Evolutionary conservation across 2,113 vertebrate species (phyloP).

Genomic region (Circaetus cinerascens): DNA sequence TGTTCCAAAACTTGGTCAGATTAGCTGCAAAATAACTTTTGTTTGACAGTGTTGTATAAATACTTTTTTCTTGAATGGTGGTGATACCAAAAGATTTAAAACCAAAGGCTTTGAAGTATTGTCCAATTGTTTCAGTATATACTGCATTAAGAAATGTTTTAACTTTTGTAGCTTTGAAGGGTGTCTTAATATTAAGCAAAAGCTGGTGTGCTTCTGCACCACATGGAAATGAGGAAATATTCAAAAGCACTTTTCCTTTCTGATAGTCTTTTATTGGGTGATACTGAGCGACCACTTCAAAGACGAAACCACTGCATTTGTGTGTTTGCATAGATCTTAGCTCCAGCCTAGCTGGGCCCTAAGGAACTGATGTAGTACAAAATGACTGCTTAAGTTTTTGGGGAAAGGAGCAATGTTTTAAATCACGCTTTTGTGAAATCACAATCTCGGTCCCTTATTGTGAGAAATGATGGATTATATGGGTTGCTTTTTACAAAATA

Average conservation of each 20-base stretch:
- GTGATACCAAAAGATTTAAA: background rate
- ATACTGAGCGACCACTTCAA: conserved; percentile 25
- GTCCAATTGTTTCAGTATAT: conserved; percentile 36
- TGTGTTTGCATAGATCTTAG: background rate
- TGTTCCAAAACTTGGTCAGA: background rate
- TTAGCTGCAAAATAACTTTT: conserved; percentile 22
- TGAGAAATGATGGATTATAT: background rate
- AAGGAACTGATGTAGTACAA: background rate
- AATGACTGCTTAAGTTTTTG: background rate
- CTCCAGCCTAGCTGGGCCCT: background rate
- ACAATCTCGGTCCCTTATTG: background rate
- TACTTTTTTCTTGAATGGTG: background rate
- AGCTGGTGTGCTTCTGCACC: conserved; percentile 5
- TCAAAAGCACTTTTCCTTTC: conserved; percentile 18
- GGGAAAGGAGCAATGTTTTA: background rate
- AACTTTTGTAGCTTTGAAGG: conserved; percentile 43
- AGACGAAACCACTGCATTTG: background rate
- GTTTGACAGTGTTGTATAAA: conserved; percentile 32
- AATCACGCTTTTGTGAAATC: background rate
- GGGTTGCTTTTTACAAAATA: background rate
- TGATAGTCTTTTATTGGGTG: conserved; percentile 19
- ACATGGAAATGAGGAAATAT: conserved; percentile 18
- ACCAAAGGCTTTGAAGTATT: conserved; percentile 29
- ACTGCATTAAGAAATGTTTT: conserved; percentile 14
- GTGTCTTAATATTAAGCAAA: conserved; percentile 18